phyloP scores from a whole-genome alignment of 2,797 vertebrate species.

The Sternarchorhynchus goeldii region DNA sequence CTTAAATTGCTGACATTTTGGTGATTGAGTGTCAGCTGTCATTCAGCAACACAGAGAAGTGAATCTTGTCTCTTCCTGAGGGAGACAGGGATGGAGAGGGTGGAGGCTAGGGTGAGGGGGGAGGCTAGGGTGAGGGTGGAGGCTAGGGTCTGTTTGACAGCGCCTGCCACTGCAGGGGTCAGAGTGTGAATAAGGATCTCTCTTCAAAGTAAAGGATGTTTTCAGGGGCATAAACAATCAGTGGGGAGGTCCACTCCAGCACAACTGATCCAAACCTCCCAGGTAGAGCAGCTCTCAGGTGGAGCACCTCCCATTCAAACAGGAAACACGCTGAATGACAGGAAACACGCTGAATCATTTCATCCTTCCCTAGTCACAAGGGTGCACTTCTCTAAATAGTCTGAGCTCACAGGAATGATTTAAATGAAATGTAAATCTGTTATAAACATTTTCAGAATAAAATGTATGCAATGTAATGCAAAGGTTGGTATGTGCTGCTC shows the following conservation, averaged over 20 bases:
- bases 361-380: too few species aligned
- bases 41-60: slow-evolving; percentile 62
- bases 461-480: slow-evolving; percentile 32
- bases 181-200: slow-evolving; percentile 71
- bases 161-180: slow-evolving; percentile 68
- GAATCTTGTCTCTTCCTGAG: slow-evolving; percentile 48
- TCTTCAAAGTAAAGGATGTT: slow-evolving; percentile 68
- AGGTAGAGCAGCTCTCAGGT: neutral
- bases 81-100: slow-evolving; percentile 4
- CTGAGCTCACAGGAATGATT: too few species aligned
- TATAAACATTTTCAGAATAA: slow-evolving; percentile 22
- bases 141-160: slow-evolving; percentile 47
- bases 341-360: too few species aligned
- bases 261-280: slow-evolving; percentile 13
- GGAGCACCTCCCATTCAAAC: slow-evolving; percentile 22
- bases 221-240: slow-evolving; percentile 65
- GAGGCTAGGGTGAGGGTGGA: too few species aligned
- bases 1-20: slow-evolving; percentile 71
- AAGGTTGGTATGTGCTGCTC: slow-evolving; percentile 14
- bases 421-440: slow-evolving; percentile 10
- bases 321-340: neutral
- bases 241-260: slow-evolving; percentile 51
- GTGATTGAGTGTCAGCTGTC: slow-evolving; percentile 71
- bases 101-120: too few species aligned
- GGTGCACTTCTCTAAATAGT: too few species aligned